Evolutionary conservation across 2,113 vertebrate genomes (phyloP), one percentile per base, ranked within the genome.

Genomic region (Alouatta palliata): DNA sequence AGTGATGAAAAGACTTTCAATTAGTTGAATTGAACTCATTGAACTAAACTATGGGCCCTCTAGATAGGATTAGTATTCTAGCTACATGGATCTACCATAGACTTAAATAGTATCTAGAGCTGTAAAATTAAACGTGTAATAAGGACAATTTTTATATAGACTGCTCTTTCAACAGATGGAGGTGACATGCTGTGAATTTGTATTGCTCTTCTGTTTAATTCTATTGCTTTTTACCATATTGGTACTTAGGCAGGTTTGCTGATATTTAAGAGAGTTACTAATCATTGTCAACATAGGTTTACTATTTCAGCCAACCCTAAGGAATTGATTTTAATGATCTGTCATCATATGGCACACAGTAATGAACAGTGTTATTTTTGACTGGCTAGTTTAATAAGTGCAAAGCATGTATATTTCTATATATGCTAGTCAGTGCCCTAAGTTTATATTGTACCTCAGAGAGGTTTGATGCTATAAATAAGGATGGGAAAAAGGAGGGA

Each of bases 171-270:
- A 91, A 71, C 73, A 97, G 52, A 81, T 45, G 52, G 56, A 94
- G 14, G 21, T 45, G 19, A 61, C n/a, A 20, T 75, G 73, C 52
- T 87, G 2, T 97, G 81, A 95, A 56, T 94, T 85, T 87, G 58
- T 75, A 54, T 54, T 86, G 70, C n/a, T 88, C 71, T 83, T 90
- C n/a, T 95, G n/a, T 80, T 75, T 70, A 94, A 82, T 90, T 91
- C 52, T 75, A 0, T 79, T 82, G 3, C 6, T 81, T 77, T 97
- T 88, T 45, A 43, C 70, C 70, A 9, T 61, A 61, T 75, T 85
- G 47, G n/a, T 88, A n/a, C 68, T 90, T 52, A 84, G 56, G 56
- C 21, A 58, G 61, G 4, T 93, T 91, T 95, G 40, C 54, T 83
- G 66, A 91, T 83, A 82, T 45, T 94, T 90, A 76, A 56, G 49